Conservation (phyloP, 2,797 vertebrate genomes). For the Petrocephalus schoutedeni region DNA sequence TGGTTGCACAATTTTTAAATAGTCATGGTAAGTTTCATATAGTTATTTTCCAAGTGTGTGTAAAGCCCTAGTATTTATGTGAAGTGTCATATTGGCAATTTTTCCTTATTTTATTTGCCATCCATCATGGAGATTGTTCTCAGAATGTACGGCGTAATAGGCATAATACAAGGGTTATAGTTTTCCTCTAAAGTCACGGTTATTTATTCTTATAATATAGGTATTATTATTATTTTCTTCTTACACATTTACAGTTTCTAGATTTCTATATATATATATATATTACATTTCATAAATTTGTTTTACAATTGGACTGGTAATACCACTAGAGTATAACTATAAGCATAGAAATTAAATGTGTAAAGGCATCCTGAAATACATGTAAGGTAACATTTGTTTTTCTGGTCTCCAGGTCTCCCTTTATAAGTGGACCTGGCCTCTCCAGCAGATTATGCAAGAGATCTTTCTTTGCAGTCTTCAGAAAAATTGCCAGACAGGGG, state of each 20-base stretch:
- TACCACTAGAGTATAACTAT: not conserved
- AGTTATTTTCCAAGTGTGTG: not conserved
- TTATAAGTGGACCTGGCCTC: constrained; percentile 53
- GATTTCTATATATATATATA: not conserved
- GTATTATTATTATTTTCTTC: not conserved
- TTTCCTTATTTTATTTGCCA: not conserved
- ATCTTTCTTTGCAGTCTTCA: constrained; percentile 61
- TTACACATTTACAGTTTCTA: not conserved
- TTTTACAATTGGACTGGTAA: not conserved
- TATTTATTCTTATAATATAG: not conserved
- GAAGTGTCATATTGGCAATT: not conserved
- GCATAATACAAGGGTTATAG: not conserved
- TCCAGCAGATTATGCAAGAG: constrained; percentile 69
- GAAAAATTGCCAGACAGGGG: constrained; percentile 41
- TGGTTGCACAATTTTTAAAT: not conserved
- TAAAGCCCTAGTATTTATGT: not conserved
- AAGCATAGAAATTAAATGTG: not conserved
- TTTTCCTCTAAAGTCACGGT: not conserved
- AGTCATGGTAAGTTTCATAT: not conserved
- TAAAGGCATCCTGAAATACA: not conserved
- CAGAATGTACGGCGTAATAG: not conserved
- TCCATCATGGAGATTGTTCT: not conserved
- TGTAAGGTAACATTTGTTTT: not conserved
- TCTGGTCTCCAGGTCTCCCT: constrained; percentile 56
- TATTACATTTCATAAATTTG: not conserved